Evolutionary conservation across 2,888 invertebrate species (phyloP), one percentile per base, ranked within the genome.

Genomic region (Tolmerus cingulatus): DNA sequence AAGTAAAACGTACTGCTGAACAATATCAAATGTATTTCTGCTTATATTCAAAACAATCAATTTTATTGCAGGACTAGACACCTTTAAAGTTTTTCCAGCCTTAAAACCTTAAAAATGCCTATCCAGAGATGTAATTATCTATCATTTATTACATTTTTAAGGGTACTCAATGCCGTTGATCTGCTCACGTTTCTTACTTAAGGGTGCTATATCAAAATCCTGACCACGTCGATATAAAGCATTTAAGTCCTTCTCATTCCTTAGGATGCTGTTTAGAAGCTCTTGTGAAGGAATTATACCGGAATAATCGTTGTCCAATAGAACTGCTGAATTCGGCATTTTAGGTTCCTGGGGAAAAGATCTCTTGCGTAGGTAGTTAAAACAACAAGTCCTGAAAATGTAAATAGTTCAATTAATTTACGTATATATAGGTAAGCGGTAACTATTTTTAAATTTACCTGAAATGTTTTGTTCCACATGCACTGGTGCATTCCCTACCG

Each of bases 391-490:
- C 57, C 95, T 94, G 46, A 87, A 34, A 12, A 34, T 40, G 57
- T 7, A 0, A 8, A 14, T 81, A 27, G 3, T 16, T 23, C 43
- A 7, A n/a, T 37, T 51, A 57, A 37, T 87, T 16, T 66, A 27
- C 7, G 19, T 85, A 7, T 30, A 77, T 40, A 14, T 27, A 16
- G 46, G 23, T 30, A 30, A 30, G 30, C 40, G 0, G 9, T 34
- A n/a, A n/a, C 5, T 8, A 23, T 40, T 81, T 5, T 86, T 14
- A 27, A n/a, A 55, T 88, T 88, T 89, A 92, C 92, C 92, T 91
- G 90, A 95, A 95, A 89, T 94, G 94, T 88, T 95, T 93, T 0
- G 95, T 95, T 5, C 95, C 95, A 89, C 95, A 95, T 9, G 95
- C 94, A 78, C 93, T 93, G 89, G 94, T 92, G 89, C 95, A 95